Evolutionary conservation across 2,888 invertebrate species (phyloP), one percentile per base, ranked within the genome.

Genomic region (Thysanoteuthis rhombus): DNA sequence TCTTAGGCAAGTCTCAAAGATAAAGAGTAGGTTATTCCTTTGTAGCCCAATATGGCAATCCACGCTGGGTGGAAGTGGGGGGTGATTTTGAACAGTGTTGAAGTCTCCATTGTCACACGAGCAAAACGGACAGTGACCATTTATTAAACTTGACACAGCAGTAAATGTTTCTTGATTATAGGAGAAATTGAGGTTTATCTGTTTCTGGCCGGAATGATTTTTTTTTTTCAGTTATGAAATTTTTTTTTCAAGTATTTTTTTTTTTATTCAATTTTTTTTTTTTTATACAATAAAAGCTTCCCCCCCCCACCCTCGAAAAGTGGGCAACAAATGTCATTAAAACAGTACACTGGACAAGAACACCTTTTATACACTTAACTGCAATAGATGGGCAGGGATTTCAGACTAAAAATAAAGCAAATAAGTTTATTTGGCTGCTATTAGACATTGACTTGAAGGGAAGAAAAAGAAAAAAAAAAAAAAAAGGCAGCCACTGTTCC

Each of bases 191-290:
- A 75, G 16, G n/a, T 36, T n/a, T n/a, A 75, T 75, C 75, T 75
- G n/a, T 75, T 75, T 75, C 75, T 75, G 75, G 75, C 75, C 75
- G 75, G 75, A 75, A 75, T 75, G 75, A 75, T 75, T 75, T n/a
- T n/a, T 75, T 75, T n/a, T 16, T 75, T 75, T 75, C n/a, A n/a
- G n/a, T 58, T 28, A 28, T 58, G 28, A 28, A 58, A 28, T 28
- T 58, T 58, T 58, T 58, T 58, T 28, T 58, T 58, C 28, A 32
- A 5, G 28, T 32, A 58, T 32, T 58, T 12, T 75, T 75, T 75
- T 75, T 75, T 75, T 75, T 47, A 22, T 58, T n/a, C n/a, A 32
- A 32, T 58, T n/a, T 8, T 75, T 5, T 58, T 58, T 32, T n/a
- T 12, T 75, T 36, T n/a, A 75, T n/a, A n/a, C n/a, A 75, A 75